Evolutionary conservation across 2,888 invertebrate species (phyloP), one percentile per base, ranked within the genome.

Genomic region (Gryllus longicercus): DNA sequence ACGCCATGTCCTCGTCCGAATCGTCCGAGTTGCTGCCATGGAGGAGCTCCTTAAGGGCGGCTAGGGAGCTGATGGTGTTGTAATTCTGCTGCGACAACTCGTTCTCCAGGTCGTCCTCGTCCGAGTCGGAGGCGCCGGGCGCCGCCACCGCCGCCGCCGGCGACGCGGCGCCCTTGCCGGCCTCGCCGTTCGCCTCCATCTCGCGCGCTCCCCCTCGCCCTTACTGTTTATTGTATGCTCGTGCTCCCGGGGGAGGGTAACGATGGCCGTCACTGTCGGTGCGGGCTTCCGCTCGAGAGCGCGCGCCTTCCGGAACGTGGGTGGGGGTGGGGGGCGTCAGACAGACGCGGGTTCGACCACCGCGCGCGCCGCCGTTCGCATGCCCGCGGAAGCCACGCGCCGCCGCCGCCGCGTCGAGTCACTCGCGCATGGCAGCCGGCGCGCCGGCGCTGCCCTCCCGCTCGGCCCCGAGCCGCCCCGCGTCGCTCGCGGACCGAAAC

Each of bases 41-140:
- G 75, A 92, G 89, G 84, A 92, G 91, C 85, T 93, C 92, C 85
- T 92, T 92, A 77, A 92, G 89, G 74, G 92, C 92, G 50, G 92
- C 91, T 84, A 92, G 86, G 50, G 92, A 92, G 83, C 91, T 90
- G 83, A 91, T 91, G n/a, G 92, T 92, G 84, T 92, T 92, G 87
- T 92, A 91, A 86, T 92, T 92, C 83, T 92, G 92, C 76, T 91
- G 91, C 79, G 91, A 91, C 12, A 91, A 90, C 83, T 92, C 87
- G 84, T 92, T 92, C 83, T 91, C 90, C 85, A 91, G 92, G 83
- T 91, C 91, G 76, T 90, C 90, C 38, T 83, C 83, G 50, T 79
- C 80, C 16, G 63, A n/a, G 49, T 21, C 50, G 50, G 11, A 25
- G 50, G 25, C 51, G 74, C 23, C 16, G 23, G 74, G 38, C 23